Conservation (phyloP, 2,888 invertebrate genomes). For the Drosophila rellima region DNA sequence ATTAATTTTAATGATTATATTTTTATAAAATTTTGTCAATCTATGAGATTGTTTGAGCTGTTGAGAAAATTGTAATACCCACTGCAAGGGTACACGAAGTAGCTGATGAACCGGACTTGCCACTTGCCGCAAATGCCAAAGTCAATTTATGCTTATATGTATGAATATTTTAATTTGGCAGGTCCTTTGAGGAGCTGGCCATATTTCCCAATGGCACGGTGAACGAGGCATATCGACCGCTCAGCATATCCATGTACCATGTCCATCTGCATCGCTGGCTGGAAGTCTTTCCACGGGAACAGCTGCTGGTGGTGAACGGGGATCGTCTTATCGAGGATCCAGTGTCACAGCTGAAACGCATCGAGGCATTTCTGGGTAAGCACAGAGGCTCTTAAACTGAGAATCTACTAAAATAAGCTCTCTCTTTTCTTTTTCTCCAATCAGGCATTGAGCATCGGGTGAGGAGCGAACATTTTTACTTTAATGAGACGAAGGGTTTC, state of each 20-base stretch:
- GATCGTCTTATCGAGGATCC: constrained; percentile 96
- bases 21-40: too few relatives aligned
- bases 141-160: constrained; percentile 1
- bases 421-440: background rate
- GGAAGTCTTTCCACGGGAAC: constrained; percentile 95
- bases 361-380: constrained; percentile 94
- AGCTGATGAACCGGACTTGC: background rate
- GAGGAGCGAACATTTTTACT: constrained; percentile 96
- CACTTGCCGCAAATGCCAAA: constrained; percentile 8
- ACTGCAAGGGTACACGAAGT: background rate
- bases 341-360: constrained; percentile 93
- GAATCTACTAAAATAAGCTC: background rate
- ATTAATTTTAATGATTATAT: too few relatives aligned
- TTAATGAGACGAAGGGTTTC: constrained; percentile 98
- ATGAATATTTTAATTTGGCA: constrained; percentile 65
- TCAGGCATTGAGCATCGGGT: constrained; percentile 87
- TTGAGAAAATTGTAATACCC: background rate
- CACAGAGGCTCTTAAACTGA: background rate
- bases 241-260: constrained; percentile 96
- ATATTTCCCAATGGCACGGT: constrained; percentile 93
- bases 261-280: constrained; percentile 96
- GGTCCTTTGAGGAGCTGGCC: constrained; percentile 93
- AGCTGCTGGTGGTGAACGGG: constrained; percentile 97
- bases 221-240: constrained; percentile 93
- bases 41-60: background rate